Conservation (phyloP, 2,888 invertebrate genomes). For the Drosophila nr. perissopoda region DNA sequence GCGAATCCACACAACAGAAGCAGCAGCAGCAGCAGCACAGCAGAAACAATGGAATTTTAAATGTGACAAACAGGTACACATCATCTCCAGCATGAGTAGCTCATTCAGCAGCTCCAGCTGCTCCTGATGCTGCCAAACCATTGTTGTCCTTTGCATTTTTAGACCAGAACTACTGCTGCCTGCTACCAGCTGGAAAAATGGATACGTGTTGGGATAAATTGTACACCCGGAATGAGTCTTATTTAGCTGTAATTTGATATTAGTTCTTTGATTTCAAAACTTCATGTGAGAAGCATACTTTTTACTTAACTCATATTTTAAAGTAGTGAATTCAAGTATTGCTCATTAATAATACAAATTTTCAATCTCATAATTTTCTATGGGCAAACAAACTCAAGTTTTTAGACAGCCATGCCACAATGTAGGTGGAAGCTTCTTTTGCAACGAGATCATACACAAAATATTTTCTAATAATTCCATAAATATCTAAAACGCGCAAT, state of each 20-base stretch:
- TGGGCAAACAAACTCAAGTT: background rate
- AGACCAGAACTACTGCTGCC: background rate
- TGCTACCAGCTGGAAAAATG: background rate
- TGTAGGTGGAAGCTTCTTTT: background rate
- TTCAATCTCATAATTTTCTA: background rate
- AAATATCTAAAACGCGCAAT: slow-evolving; percentile 64
- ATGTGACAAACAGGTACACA: slow-evolving; percentile 65
- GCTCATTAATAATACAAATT: background rate
- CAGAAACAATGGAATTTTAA: slow-evolving; percentile 73
- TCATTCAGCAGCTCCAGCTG: slow-evolving; percentile 1
- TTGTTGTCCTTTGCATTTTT: slow-evolving; percentile 18
- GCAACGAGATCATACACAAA: slow-evolving; percentile 16
- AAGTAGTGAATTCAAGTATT: background rate
- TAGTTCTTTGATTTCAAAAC: background rate
- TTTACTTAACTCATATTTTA: background rate
- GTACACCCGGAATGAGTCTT: background rate
- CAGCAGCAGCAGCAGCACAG: slow-evolving; percentile 35
- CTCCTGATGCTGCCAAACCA: background rate
- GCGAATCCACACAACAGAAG: slow-evolving; percentile 32
- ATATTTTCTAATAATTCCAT: slow-evolving; percentile 69
- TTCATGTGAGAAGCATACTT: background rate
- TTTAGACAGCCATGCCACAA: background rate
- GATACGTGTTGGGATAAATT: background rate
- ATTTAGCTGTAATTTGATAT: background rate
- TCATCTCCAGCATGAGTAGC: slow-evolving; percentile 34